A percentile compares a stretch with the other conserved stretches of the same genome.
phyloP scores from a whole-genome alignment of 53 echinoderm and acorn worm genomes.

The Temnopleurus reevesii region DNA sequence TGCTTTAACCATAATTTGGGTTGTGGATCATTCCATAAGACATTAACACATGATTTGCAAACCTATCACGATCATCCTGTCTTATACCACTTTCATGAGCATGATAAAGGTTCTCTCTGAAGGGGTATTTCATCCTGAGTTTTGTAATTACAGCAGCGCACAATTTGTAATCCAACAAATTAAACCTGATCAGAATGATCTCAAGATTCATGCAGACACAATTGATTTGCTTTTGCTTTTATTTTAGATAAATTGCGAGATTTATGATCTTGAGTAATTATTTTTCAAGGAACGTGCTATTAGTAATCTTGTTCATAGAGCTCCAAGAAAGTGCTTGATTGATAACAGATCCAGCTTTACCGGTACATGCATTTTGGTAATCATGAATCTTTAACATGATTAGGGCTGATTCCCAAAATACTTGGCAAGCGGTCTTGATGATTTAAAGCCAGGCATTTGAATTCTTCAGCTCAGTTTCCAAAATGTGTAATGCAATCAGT shows the following conservation, averaged over 20 bases:
- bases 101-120: background rate
- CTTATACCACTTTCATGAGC: background rate
- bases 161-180: too few relatives aligned
- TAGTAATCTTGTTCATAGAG: too few relatives aligned
- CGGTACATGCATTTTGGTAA: background rate
- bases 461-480: background rate
- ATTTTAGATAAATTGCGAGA: too few relatives aligned
- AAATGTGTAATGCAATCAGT: constrained; percentile 11
- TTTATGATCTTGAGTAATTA: too few relatives aligned
- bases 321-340: too few relatives aligned
- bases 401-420: constrained; percentile 8
- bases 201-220: too few relatives aligned
- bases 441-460: background rate
- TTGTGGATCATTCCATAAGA: background rate
- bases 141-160: too few relatives aligned
- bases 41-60: background rate
- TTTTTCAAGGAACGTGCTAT: too few relatives aligned
- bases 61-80: background rate
- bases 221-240: too few relatives aligned
- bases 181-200: too few relatives aligned
- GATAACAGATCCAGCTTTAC: too few relatives aligned
- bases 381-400: constrained; percentile 19
- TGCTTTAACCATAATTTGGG: background rate
- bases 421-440: constrained; percentile 32
- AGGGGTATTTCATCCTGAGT: too few relatives aligned